Base-by-base conservation (phyloP, 2,797 vertebrate species). In the Amniataba percoides region DNA sequence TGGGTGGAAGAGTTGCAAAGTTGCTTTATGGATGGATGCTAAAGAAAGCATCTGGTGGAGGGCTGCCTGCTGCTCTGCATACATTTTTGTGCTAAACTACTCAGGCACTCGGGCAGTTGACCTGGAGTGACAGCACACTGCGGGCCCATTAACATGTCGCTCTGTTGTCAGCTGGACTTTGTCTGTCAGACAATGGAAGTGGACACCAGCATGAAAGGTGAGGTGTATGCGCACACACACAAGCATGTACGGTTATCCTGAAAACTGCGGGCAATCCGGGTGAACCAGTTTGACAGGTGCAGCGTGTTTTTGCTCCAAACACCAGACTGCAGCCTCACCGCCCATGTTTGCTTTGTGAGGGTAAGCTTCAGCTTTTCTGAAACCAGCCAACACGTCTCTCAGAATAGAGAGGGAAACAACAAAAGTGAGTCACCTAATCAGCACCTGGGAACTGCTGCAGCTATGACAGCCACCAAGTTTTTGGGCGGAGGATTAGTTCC, bases 1-100 rank as follows among this genome's bases (percentile, higher is more conserved):
- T 90, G 88, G 88, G 89, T 77, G 86, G 86, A 89, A 86, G 83
- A 83, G 77, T 82, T 52, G 42, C 70, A 66, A 92, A 93, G 90
- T 89, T 91, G 78, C 83, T 87, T 86, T 78, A 71, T 80, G 88
- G 87, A 89, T 78, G 77, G 84, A 89, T 76, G 82, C 83, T 91
- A 82, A 89, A 83, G 75, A 74, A 80, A 87, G 73, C 82, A 67
- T 89, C 72, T 90, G 88, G 76, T 87, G 63, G 72, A 64, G 69
- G 71, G 43, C 80, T 81, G 87, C 78, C 88, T 92, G 87, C 88
- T 92, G 71, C 76, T 82, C 81, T 69, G 81, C 80, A 88, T 85
- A 77, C 56, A 81, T 87, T 85, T 87, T 18, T 77, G 48, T 75
- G 74, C 43, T 85, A 83, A 91, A 92, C 92, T 66, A 84, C 78